phyloP scores from a whole-genome alignment of 2,797 vertebrate genomes.

The Austrolebias charrua region DNA sequence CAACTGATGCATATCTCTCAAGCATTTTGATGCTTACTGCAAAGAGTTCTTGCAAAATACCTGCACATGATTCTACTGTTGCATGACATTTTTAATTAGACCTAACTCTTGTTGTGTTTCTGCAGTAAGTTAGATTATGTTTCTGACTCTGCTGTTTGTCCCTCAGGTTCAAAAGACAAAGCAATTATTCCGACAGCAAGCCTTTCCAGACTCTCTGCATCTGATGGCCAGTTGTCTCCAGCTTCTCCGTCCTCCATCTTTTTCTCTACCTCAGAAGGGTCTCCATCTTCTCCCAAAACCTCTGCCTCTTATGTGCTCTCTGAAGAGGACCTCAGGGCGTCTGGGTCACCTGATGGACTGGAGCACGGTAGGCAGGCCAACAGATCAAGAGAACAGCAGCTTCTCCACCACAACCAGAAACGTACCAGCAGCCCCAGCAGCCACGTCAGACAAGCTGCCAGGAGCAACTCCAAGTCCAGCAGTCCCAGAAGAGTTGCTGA shows the following conservation, averaged over 20 bases:
- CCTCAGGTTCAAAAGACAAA: constrained; percentile 87
- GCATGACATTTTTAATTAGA: constrained; percentile 41
- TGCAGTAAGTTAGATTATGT: neutral
- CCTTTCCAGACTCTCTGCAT: constrained; percentile 80
- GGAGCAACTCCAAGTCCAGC: constrained; percentile 61
- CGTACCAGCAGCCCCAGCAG: constrained; percentile 68
- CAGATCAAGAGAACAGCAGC: constrained; percentile 62
- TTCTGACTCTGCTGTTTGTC: constrained; percentile 37
- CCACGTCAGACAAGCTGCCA: constrained; percentile 64
- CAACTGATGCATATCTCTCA: constrained; percentile 53
- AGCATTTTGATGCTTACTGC: constrained; percentile 46
- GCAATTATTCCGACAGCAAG: constrained; percentile 82
- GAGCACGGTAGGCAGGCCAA: constrained; percentile 55
- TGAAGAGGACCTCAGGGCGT: constrained; percentile 36
- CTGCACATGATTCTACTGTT: constrained; percentile 23
- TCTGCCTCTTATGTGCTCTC: constrained; percentile 74
- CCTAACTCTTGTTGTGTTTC: constrained; percentile 11
- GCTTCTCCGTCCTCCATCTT: constrained; percentile 81
- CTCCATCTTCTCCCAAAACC: constrained; percentile 73
- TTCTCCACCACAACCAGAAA: constrained; percentile 64
- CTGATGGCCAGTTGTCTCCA: constrained; percentile 83
- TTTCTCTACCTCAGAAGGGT: constrained; percentile 78
- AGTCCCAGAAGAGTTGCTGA: constrained; percentile 73
- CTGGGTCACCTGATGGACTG: constrained; percentile 57
- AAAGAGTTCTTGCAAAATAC: constrained; percentile 33